Percentiles rank a stretch among this genome's conserved stretches.
phyloP scores from a whole-genome alignment of 2,797 vertebrate species.

The Pipistrellus kuhlii region DNA sequence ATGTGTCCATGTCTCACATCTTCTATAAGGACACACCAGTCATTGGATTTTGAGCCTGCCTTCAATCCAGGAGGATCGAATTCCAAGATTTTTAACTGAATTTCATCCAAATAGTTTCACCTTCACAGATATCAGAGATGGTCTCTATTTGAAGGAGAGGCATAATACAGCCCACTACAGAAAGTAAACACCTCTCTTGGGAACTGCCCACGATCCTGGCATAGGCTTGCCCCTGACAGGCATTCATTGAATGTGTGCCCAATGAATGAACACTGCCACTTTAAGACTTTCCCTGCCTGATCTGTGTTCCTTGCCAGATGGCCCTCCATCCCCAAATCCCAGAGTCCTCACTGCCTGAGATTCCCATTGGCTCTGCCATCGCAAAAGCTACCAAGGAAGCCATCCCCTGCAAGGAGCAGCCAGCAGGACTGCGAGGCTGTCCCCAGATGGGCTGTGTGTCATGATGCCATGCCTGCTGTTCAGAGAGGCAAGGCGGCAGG shows the following conservation, averaged over 20 bases:
- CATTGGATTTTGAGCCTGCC: background rate
- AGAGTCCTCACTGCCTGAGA: background rate
- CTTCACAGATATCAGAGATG: background rate
- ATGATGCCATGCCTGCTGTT: background rate
- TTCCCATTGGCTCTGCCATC: background rate
- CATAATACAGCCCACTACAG: background rate
- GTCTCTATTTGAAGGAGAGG: fast-evolving
- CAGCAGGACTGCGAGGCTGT: background rate
- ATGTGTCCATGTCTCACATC: background rate
- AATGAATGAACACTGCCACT: background rate
- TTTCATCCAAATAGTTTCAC: background rate
- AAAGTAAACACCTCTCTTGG: background rate
- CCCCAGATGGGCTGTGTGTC: fast-evolving
- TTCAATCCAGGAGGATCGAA: background rate
- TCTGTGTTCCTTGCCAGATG: background rate
- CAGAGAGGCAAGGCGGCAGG: background rate
- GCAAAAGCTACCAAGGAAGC: background rate
- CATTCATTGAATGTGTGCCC: background rate
- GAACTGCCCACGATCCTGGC: background rate
- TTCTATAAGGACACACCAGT: background rate
- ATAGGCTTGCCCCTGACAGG: background rate
- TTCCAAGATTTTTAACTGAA: background rate
- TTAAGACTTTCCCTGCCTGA: background rate
- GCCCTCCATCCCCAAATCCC: background rate
- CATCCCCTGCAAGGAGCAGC: background rate